phyloP scores from a whole-genome alignment of 1,140 invertebrate genomes.

The Hylyphantes graminicola region DNA sequence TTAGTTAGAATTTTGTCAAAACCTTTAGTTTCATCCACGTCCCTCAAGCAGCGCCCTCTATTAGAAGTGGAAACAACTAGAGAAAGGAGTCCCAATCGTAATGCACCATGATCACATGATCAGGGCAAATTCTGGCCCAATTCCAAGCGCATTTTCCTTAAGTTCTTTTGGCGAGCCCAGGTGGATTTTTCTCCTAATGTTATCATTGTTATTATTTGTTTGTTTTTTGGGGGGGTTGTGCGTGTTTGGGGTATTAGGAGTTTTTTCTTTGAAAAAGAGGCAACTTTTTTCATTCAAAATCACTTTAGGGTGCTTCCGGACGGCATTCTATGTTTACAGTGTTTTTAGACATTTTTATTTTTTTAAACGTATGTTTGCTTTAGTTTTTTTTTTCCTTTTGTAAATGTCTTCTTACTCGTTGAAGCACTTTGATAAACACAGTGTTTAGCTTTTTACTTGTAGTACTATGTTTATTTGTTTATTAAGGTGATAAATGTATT shows the following conservation, averaged over 20 bases:
- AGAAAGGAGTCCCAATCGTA: slow-evolving; percentile 33
- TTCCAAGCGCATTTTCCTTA: slow-evolving; percentile 50
- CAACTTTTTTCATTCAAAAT: slow-evolving; percentile 41
- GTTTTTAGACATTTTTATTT: background rate
- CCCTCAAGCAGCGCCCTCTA: slow-evolving; percentile 35
- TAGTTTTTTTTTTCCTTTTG: too few relatives aligned
- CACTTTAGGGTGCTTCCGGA: slow-evolving; percentile 50
- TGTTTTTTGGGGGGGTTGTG: slow-evolving; percentile 37
- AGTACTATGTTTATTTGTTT: too few relatives aligned
- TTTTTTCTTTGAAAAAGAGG: slow-evolving; percentile 48
- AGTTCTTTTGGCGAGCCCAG: slow-evolving; percentile 44
- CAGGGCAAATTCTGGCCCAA: slow-evolving; percentile 45
- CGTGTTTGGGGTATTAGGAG: slow-evolving; percentile 54
- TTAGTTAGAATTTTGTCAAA: too few relatives aligned
- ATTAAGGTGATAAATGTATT: too few relatives aligned
- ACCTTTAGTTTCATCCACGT: too few relatives aligned
- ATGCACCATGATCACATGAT: slow-evolving; percentile 49
- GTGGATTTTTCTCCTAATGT: slow-evolving; percentile 48
- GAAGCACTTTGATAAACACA: too few relatives aligned
- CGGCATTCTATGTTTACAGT: too few relatives aligned
- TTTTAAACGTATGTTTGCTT: background rate
- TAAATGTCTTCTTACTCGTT: too few relatives aligned
- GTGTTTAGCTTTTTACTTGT: too few relatives aligned
- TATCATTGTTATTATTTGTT: slow-evolving; percentile 60
- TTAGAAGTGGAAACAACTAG: slow-evolving; percentile 28